These are phyloP conservation scores for Galemys pyrenaicus DNA, from an alignment of 2,113 vertebrate species.

Conservation along the genomic window DNA sequence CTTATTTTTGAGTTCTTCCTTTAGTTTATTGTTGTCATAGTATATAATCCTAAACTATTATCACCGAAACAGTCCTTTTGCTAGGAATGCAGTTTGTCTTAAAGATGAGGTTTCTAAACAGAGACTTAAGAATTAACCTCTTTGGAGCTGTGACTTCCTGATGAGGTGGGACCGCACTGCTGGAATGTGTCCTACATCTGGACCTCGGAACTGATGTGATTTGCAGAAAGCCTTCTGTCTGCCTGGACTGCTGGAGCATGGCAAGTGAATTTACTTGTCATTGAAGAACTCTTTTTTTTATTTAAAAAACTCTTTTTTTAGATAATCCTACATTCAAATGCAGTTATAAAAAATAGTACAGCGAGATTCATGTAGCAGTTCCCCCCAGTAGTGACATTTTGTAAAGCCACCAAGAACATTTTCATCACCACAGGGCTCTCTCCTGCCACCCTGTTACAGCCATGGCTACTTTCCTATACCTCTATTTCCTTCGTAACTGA, in stretches of 20 bases:
- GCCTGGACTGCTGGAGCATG: not conserved
- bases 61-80: not conserved
- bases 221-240: not conserved
- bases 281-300: not conserved
- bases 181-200: not conserved
- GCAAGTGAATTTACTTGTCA: not conserved
- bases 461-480: not conserved
- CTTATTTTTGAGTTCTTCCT: slow-evolving; percentile 13
- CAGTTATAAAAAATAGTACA: not conserved
- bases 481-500: not conserved
- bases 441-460: not conserved
- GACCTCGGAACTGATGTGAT: not conserved
- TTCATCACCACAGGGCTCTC: not conserved
- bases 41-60: not conserved
- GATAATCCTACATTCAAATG: not conserved
- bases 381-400: not conserved
- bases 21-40: slow-evolving; percentile 1
- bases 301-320: not conserved
- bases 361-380: no score
- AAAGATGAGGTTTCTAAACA: slow-evolving; percentile 34
- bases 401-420: not conserved
- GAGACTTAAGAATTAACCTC: not conserved
- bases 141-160: slow-evolving; percentile 30
- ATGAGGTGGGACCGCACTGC: slow-evolving; percentile 3
- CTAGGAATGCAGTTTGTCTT: not conserved